Base-by-base conservation (phyloP, 2,888 invertebrate genomes). In the Cremastinae sp. region DNA sequence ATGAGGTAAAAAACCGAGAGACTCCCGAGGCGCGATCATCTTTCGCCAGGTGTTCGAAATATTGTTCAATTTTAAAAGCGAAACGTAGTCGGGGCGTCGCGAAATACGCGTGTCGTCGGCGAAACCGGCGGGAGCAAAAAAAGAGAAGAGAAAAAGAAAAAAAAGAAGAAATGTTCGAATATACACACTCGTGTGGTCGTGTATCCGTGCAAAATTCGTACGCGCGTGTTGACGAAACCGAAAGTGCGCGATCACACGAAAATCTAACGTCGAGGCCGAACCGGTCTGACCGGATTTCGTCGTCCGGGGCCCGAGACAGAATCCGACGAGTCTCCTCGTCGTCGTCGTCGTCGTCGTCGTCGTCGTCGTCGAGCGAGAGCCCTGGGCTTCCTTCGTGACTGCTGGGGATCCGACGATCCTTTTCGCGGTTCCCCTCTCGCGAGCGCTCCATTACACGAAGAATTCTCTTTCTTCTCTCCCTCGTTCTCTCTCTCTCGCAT, bases 211-310 rank as follows among this genome's bases (percentile, higher is more conserved):
- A 5, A 28, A 28, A 3, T 28, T 28, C 28, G 28, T 28, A 56
- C n/a, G 39, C 56, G 66, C 78, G 86, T 88, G 88, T 88, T 88
- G 87, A 86, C 70, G 89, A 89, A 89, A 89, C 89, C 88, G 89
- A 89, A 89, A 89, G 89, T 89, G 89, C 89, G 89, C 89, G 89
- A 89, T 88, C 89, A 89, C 88, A 89, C 89, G 89, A 89, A 89
- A 89, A 89, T 89, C 89, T 89, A 89, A 89, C 89, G 88, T 88
- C 89, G 85, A 87, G 84, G 83, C 86, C 55, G 85, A 89, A 89
- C 89, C 89, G 89, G 89, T 89, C 88, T 86, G 86, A 89, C 89
- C 86, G 89, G 89, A 89, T 89, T 87, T 86, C 84, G 85, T 82
- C 62, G 62, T 55, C 22, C 55, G 77, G 82, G 83, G 64, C 61